Conservation (phyloP, 2,113 vertebrate species). For the Melospiza melodia region DNA sequence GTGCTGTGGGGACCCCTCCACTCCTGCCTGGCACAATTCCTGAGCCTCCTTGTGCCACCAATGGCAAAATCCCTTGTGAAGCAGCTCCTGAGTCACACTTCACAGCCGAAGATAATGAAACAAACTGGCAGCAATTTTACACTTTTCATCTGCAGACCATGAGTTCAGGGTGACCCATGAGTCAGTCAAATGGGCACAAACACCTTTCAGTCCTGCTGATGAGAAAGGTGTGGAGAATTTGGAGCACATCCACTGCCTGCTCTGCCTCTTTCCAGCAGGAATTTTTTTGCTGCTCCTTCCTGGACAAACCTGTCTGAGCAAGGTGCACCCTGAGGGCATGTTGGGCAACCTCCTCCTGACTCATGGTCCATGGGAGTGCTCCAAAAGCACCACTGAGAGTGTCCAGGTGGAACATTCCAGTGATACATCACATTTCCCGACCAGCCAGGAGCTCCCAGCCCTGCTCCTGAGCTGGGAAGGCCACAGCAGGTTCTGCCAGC, state of each 20-base stretch:
- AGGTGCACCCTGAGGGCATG: rapidly evolving
- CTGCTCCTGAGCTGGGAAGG: background rate
- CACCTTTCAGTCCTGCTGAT: background rate
- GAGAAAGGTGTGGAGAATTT: background rate
- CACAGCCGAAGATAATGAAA: background rate
- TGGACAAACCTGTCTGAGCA: background rate
- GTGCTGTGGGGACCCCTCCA: background rate
- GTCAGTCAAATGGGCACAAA: background rate
- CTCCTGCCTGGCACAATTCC: background rate
- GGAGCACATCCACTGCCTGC: background rate
- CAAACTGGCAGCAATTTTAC: background rate
- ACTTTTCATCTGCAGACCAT: background rate
- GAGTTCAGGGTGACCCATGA: background rate
- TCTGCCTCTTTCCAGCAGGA: background rate
- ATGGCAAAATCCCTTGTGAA: background rate
- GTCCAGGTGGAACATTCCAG: background rate
- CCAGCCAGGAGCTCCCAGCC: background rate
- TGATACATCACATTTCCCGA: background rate
- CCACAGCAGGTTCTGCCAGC: background rate
- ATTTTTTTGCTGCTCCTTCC: background rate
- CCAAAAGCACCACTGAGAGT: background rate
- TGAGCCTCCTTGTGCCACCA: rapidly evolving
- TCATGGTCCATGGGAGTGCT: background rate
- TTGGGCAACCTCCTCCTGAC: slow-evolving; percentile 29
- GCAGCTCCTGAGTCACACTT: background rate